Conservation (phyloP, 2,113 vertebrate species). For the Lophius piscatorius region DNA sequence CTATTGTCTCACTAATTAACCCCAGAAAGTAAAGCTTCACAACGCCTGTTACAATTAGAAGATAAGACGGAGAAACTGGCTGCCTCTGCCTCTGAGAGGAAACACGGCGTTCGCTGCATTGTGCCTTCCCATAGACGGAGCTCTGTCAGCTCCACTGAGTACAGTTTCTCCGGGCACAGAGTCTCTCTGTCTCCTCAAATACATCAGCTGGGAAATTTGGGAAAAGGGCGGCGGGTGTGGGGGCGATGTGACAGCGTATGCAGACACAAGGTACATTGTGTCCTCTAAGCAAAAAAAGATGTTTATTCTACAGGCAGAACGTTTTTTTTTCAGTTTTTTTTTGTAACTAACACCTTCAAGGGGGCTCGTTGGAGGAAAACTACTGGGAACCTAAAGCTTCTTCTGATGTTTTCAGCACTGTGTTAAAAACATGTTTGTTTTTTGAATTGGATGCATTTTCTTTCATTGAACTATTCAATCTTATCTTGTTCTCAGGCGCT, state of each 20-base stretch:
- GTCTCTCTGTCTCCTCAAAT: constrained; percentile 66
- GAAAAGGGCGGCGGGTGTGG: constrained; percentile 57
- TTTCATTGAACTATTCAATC: background rate
- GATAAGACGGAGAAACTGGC: constrained; percentile 50
- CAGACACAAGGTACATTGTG: constrained; percentile 45
- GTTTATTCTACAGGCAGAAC: constrained; percentile 35
- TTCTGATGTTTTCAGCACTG: background rate
- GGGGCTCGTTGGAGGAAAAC: constrained; percentile 11
- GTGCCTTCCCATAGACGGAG: constrained; percentile 27
- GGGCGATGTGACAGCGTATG: constrained; percentile 33
- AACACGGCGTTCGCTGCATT: constrained; percentile 20
- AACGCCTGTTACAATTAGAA: constrained; percentile 50
- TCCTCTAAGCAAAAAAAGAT: constrained; percentile 22
- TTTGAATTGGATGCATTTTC: background rate
- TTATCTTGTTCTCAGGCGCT: no score
- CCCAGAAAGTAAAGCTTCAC: constrained; percentile 25
- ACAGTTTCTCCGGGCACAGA: constrained; percentile 51
- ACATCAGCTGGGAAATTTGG: constrained; percentile 66
- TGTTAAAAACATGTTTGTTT: background rate
- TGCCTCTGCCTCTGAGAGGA: constrained; percentile 44
- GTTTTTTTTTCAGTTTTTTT: background rate
- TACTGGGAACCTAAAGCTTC: background rate
- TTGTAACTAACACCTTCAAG: constrained; percentile 19
- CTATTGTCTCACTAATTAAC: constrained; percentile 48
- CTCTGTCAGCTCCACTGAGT: constrained; percentile 49